Conservation (phyloP, 1,140 invertebrate species). For the Cotesia vestalis region DNA sequence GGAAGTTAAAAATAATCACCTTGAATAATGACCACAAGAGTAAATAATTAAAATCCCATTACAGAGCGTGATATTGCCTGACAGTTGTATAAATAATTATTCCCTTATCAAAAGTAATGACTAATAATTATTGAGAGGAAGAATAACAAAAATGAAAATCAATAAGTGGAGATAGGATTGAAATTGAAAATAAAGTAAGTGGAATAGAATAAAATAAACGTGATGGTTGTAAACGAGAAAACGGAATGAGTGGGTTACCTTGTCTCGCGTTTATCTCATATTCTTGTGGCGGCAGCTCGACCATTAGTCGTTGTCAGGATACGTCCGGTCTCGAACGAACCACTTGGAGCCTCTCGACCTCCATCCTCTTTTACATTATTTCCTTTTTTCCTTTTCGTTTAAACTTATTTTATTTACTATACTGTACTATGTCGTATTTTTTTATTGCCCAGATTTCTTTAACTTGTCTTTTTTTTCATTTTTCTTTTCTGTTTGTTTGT, state of each 20-base stretch:
- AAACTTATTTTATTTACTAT: no score
- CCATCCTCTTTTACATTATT: conserved; percentile 18
- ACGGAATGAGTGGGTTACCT: conserved; percentile 50
- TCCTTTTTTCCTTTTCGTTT: conserved; percentile 25
- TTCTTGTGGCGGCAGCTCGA: conserved; percentile 45
- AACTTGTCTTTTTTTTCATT: conserved; percentile 16
- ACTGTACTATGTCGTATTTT: conserved; percentile 9
- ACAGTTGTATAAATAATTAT: not conserved
- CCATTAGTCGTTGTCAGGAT: conserved; percentile 60
- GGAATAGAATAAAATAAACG: conserved; percentile 37
- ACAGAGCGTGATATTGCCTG: no score
- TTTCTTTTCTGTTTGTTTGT: conserved; percentile 5
- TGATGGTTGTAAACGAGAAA: conserved; percentile 52
- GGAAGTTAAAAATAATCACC: no score
- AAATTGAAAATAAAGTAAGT: conserved; percentile 4
- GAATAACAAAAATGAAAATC: no score
- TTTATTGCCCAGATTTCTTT: not conserved
- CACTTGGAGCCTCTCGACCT: conserved; percentile 40
- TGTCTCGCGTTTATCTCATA: conserved; percentile 44
- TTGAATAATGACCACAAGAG: no score
- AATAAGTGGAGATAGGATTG: not conserved
- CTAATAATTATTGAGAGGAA: no score
- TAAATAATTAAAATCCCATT: no score
- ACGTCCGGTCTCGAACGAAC: conserved; percentile 46
- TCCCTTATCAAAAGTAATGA: no score